Conservation (phyloP, 2,797 vertebrate species). For the Sparus aurata region DNA sequence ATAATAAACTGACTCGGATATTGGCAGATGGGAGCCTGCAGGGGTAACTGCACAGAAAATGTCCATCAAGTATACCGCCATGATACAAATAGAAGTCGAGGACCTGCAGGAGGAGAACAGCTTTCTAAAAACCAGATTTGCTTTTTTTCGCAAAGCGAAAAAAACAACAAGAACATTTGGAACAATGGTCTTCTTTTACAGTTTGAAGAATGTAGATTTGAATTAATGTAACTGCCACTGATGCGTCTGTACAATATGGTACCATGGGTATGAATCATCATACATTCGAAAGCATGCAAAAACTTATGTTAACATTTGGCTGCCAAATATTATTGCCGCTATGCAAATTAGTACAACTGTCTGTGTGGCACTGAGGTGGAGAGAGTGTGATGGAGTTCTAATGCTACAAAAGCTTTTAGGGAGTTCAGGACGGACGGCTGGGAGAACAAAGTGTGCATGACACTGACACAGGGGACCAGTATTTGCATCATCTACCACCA, state of each 20-base stretch:
- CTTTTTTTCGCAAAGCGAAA: background rate
- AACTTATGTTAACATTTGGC: background rate
- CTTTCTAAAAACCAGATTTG: conserved; percentile 9
- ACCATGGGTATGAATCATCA: background rate
- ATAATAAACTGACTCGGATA: conserved; percentile 55
- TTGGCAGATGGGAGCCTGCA: conserved; percentile 64
- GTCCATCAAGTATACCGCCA: conserved; percentile 27
- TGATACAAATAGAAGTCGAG: conserved; percentile 34
- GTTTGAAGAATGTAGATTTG: conserved; percentile 9
- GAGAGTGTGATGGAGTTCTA: background rate
- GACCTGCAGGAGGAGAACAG: conserved; percentile 18
- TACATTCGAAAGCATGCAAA: background rate
- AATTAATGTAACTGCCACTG: background rate
- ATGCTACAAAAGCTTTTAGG: background rate
- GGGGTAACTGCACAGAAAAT: conserved; percentile 52
- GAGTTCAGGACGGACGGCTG: background rate
- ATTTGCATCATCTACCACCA: background rate
- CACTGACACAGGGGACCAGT: background rate
- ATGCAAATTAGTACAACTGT: background rate
- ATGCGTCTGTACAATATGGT: background rate
- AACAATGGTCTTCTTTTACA: background rate
- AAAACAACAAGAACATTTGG: background rate
- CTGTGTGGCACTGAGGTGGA: background rate
- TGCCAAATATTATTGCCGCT: background rate
- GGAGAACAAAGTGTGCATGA: background rate